Evolutionary conservation across 2,888 invertebrate species (phyloP).

Genomic region (Drosophila tripunctata): DNA sequence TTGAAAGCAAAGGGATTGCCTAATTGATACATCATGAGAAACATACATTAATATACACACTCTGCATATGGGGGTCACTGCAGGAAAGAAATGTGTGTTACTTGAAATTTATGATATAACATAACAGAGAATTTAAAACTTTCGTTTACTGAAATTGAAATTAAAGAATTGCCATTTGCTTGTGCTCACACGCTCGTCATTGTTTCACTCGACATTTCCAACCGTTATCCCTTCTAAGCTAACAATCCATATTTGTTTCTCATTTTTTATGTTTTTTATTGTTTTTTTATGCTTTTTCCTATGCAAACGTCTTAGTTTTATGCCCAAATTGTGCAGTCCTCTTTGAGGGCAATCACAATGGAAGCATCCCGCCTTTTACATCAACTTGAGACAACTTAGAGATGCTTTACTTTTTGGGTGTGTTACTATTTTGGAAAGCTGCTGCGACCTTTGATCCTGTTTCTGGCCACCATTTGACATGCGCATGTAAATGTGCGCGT

Average conservation of each 20-base stretch:
- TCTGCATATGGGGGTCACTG: slow-evolving; percentile 17
- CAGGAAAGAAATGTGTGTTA: neutral
- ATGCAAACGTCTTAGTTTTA: slow-evolving; percentile 34
- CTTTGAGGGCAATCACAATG: slow-evolving; percentile 54
- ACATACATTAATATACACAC: slow-evolving; percentile 34
- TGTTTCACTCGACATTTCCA: slow-evolving; percentile 24
- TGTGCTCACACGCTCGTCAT: slow-evolving; percentile 45
- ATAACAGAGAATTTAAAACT: neutral
- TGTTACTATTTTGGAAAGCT: slow-evolving; percentile 72
- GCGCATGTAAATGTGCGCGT: slow-evolving; percentile 69
- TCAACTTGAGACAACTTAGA: slow-evolving; percentile 66
- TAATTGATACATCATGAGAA: slow-evolving; percentile 63
- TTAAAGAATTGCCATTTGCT: slow-evolving; percentile 34
- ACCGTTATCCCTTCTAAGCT: slow-evolving; percentile 55
- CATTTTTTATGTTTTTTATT: neutral
- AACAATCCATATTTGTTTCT: slow-evolving; percentile 53
- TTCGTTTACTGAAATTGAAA: slow-evolving; percentile 3
- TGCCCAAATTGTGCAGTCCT: slow-evolving; percentile 36
- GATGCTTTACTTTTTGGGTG: slow-evolving; percentile 60
- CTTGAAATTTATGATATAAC: slow-evolving; percentile 13
- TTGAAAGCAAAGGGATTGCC: slow-evolving; percentile 48
- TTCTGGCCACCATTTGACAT: slow-evolving; percentile 65
- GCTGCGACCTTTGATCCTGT: slow-evolving; percentile 64
- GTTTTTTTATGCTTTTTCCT: slow-evolving; percentile 22
- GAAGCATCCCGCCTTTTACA: slow-evolving; percentile 64